Base-by-base conservation (phyloP, 2,113 vertebrate species). In the Pomatorhinus ruficollis region DNA sequence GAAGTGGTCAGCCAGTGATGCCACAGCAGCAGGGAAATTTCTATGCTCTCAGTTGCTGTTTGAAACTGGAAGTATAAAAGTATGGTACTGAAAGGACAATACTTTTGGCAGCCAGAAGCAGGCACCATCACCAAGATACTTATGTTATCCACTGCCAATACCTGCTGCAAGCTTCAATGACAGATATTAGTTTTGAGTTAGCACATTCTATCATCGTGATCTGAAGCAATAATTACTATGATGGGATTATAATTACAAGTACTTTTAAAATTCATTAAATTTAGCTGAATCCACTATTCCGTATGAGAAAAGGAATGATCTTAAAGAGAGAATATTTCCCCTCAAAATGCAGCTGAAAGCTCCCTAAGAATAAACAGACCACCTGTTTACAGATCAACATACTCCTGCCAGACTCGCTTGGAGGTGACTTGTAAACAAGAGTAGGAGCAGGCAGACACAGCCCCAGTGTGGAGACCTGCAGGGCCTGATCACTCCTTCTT, bases 201-300 rank as follows among this genome's bases (percentile, higher is more conserved):
- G 19, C n/a, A 3, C 64, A 52, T 63, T 90, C 68, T 35, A 49
- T 37, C 71, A 22, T 25, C 23, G 11, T 40, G 27, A 78, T 91
- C 80, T 56, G 85, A 94, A 83, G 22, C 37, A 81, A 90, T 75
- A 89, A 89, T 93, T 96, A 85, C 45, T 56, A 35, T 49, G 84
- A 92, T 57, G 83, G 49, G 74, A 78, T 82, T 90, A 92, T n/a
- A 71, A 63, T 95, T 87, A 77, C 74, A 84, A 96, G 21, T 65
- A 64, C 57, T 86, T 93, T 85, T 78, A 79, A 92, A 95, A 89
- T 84, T 71, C 59, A 69, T 93, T 83, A 93, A 28, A 78, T 42
- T 84, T 88, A 95, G 35, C 44, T 71, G 68, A 94, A 66, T 81
- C 65, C 53, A 49, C 47, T 90, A 44, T 66, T 87, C 72, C 0